These are phyloP conservation scores for Periparus ater DNA, from an alignment of 2,797 vertebrate genomes.

Conservation along the genomic window DNA sequence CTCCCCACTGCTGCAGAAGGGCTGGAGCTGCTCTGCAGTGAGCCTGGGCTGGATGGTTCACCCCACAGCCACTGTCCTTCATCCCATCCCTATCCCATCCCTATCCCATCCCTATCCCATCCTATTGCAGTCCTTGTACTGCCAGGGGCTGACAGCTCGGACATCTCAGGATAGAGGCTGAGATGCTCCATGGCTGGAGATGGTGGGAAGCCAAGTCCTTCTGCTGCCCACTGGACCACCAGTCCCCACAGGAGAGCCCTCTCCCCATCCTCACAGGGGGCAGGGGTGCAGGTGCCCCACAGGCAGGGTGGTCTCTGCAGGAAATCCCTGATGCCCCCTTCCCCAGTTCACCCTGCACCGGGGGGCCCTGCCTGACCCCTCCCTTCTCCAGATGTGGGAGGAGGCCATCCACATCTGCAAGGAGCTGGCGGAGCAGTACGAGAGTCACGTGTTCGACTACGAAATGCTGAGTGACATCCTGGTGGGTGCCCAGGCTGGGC, in stretches of 20 bases:
- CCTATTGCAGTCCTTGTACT: neutral
- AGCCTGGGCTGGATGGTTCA: neutral
- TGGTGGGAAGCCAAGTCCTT: neutral
- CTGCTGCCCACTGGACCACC: neutral
- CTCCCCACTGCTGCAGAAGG: neutral
- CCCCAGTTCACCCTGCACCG: neutral
- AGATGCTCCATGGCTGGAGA: neutral
- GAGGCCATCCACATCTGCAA: constrained; percentile 71
- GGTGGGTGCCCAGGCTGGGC: neutral
- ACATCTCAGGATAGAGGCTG: too few relatives aligned
- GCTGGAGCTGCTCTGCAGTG: neutral
- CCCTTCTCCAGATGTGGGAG: constrained; percentile 65
- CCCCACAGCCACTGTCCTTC: neutral
- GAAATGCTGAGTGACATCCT: constrained; percentile 66
- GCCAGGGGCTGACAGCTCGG: rapidly evolving
- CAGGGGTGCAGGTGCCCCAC: neutral
- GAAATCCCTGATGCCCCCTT: neutral
- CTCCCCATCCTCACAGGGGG: neutral
- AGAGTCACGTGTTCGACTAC: constrained; percentile 55
- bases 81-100: too few relatives aligned
- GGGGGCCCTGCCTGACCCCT: neutral
- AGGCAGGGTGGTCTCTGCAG: neutral
- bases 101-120: rapidly evolving
- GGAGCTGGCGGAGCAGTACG: constrained; percentile 67
- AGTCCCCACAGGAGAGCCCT: neutral